Percentiles rank a stretch among this genome's conserved stretches.
Evolutionary conservation across 1,140 invertebrate species (phyloP).

Genomic region (Hirudo medicinalis): DNA sequence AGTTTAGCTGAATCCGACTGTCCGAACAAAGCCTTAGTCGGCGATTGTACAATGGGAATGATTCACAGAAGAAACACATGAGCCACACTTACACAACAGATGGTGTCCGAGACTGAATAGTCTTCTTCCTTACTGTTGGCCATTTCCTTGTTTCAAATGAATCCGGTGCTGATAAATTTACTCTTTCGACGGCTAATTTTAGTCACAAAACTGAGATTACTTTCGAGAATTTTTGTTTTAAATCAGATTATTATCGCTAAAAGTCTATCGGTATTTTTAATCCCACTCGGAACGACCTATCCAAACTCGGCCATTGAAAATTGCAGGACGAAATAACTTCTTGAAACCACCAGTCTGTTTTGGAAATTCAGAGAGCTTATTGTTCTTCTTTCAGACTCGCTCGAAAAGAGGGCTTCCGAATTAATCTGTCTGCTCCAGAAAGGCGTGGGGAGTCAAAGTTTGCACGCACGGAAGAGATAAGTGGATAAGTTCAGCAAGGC

Average conservation of each 20-base stretch:
- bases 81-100: conserved; percentile 18
- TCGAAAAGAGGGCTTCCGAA: no score
- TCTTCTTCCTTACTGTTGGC: conserved; percentile 20
- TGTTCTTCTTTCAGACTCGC: no score
- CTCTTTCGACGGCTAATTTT: not conserved
- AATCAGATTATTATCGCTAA: not conserved
- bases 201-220: not conserved
- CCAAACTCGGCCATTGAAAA: not conserved
- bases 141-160: not conserved
- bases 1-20: no score
- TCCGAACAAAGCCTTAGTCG: no score
- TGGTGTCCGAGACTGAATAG: conserved; percentile 21
- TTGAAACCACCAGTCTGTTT: no score
- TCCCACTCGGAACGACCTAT: not conserved
- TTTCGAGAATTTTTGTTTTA: not conserved
- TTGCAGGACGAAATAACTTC: no score
- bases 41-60: no score
- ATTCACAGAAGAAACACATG: not conserved
- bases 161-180: not conserved
- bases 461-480: not conserved
- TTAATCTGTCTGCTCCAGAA: no score
- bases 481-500: not conserved
- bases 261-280: not conserved
- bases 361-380: no score
- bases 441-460: no score